Conservation (phyloP, 2,888 invertebrate genomes). For the Incurvaria masculella region DNA sequence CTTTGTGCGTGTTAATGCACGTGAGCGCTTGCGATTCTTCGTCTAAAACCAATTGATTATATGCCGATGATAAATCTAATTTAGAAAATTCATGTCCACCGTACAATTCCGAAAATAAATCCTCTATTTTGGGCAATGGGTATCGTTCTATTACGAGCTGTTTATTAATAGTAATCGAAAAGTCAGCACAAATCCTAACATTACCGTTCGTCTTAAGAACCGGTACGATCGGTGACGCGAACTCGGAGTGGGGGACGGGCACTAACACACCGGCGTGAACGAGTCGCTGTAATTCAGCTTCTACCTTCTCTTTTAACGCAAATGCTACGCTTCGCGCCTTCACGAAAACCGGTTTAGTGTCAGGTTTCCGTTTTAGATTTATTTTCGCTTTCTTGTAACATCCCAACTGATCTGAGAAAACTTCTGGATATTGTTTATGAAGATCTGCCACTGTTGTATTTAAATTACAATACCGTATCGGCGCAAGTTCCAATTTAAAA, state of each 20-base stretch:
- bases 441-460: too few relatives aligned
- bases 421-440: too few relatives aligned
- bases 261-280: slow-evolving; percentile 3
- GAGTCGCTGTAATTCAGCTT: slow-evolving; percentile 6
- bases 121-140: slow-evolving; percentile 9
- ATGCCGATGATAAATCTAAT: slow-evolving; percentile 3
- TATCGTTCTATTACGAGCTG: slow-evolving; percentile 7
- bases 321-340: too few relatives aligned
- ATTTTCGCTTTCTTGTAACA: too few relatives aligned
- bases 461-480: too few relatives aligned
- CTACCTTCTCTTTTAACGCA: too few relatives aligned
- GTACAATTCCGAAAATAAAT: slow-evolving; percentile 8
- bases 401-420: too few relatives aligned
- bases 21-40: too few relatives aligned
- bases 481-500: too few relatives aligned
- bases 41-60: too few relatives aligned
- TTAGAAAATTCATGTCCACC: slow-evolving; percentile 9
- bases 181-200: slow-evolving; percentile 7
- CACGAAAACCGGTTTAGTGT: too few relatives aligned
- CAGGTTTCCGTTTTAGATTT: too few relatives aligned
- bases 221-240: slow-evolving; percentile 9
- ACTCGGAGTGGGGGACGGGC: slow-evolving; percentile 6
- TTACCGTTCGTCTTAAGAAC: slow-evolving; percentile 5
- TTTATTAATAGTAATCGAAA: slow-evolving; percentile 7
- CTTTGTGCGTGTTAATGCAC: slow-evolving; percentile 5